Base-by-base conservation (phyloP, 2,113 vertebrate genomes). In the Rhea pennata region DNA sequence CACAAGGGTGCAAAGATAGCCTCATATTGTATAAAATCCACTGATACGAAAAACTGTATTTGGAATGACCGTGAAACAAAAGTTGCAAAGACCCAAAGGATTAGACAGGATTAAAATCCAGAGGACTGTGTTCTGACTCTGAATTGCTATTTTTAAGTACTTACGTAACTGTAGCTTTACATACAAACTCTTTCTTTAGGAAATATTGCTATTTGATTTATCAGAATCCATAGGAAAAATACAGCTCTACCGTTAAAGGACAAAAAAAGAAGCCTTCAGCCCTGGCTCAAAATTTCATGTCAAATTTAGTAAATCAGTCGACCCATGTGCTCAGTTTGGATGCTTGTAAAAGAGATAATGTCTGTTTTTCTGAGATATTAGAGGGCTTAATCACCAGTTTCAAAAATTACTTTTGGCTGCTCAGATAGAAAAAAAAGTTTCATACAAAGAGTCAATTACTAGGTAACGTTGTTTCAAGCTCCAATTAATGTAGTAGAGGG, bases 101-200 rank as follows among this genome's bases (percentile, higher is more conserved):
- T 87, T 54, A 96, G 90, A 16, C 12, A 77, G 86, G 75, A 93
- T 83, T 93, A 90, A 85, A 65, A 36, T 23, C 72, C n/a, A 70
- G 5, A 62, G 77, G 27, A 51, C 0, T 21, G 9, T 5, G 12
- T 84, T 90, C 53, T 65, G 70, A 10, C 62, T 75, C 26, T 58
- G 54, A 72, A 66, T 70, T 95, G 44, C 54, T 95, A 9, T 33
- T 89, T 91, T 82, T 17, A 85, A 91, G 26, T 8, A 24, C n/a
- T 87, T 17, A 20, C 20, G 2, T 26, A 50, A 46, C 15, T 78
- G 61, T 72, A 72, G 20, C 67, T 42, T 89, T 40, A 36, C 50
- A 46, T 11, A 36, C 19, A 24, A 72, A 48, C 50, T 58, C 54
- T 66, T 86, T 58, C 87, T 48, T 2, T 26, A 66, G 85, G 58